Evolutionary conservation across 2,113 vertebrate species (phyloP), one percentile per base, ranked within the genome.

Genomic region (Uropsilus gracilis): DNA sequence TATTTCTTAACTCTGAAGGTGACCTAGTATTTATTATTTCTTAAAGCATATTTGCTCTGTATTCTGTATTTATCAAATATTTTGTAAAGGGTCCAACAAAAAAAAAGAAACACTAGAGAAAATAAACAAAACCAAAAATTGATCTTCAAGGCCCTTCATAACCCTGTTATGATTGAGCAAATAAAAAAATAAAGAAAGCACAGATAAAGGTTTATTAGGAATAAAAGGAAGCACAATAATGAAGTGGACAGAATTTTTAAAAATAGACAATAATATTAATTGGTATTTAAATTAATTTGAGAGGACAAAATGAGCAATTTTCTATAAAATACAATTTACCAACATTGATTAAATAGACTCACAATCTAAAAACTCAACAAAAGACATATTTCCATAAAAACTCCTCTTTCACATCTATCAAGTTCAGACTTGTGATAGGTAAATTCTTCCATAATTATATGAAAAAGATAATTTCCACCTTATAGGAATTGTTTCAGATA

Each of bases 381-480:
- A 87, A 84, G 48, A 28, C 44, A 91, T 24, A 61, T 44, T 34
- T 42, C 50, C 48, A 4, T 69, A 78, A 5, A 22, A 9, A 90
- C 26, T 22, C 28, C 13, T 39, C 26, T 12, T 37, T 83, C 11
- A 34, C 0, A 82, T 68, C 26, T 12, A 11, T 18, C 17, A 95
- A 61, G 42, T 7, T 8, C 32, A 64, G 89, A 34, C 44, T 34
- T 80, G 34, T 75, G 46, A 22, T 14, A 37, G 69, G 13, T 48
- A 34, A 88, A 34, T 66, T 90, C 8, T 90, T 90, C 32, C 44
- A 73, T 55, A 86, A 42, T 91, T 93, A 69, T 24, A 63, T 24
- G 26, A 44, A 83, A 93, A 30, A 24, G 34, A n/a, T 72, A 20
- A 92, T 68, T 28, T 71, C 48, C 87, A 20, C 37, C 10, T 57